These are phyloP conservation scores for Peromyscus eremicus DNA, from an alignment of 2,797 vertebrate species.

Conservation along the genomic window DNA sequence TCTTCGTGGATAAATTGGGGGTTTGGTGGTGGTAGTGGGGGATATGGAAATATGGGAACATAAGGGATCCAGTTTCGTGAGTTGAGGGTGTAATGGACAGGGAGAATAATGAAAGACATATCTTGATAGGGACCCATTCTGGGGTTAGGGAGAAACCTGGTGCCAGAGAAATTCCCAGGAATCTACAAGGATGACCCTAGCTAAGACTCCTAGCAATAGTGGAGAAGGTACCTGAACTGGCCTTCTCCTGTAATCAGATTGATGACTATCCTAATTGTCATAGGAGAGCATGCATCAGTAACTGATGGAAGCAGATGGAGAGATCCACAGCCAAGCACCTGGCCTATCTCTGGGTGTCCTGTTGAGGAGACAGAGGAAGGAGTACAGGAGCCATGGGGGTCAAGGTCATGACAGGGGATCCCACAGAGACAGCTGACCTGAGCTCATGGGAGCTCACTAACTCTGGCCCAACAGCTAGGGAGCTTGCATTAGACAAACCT, in stretches of 20 bases:
- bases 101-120: not conserved
- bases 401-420: not conserved
- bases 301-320: not conserved
- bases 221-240: not conserved
- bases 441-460: not conserved
- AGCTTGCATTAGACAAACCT: not conserved
- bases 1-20: not conserved
- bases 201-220: not conserved
- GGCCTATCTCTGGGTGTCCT: not conserved
- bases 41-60: not conserved
- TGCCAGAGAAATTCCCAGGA: not conserved
- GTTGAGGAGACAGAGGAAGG: not conserved
- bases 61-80: not conserved
- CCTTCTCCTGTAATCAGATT: not conserved
- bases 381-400: not conserved
- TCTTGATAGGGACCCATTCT: not conserved
- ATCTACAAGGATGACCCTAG: not conserved
- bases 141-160: not conserved
- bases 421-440: not conserved
- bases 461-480: not conserved
- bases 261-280: not conserved
- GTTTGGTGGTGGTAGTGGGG: not conserved
- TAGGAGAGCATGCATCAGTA: not conserved
- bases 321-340: not conserved
- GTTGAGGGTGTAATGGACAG: not conserved